Percentiles rank a stretch among this genome's conserved stretches.
These are phyloP conservation scores for Mareca strepera DNA, from an alignment of 2,797 vertebrate species.

Conservation along the genomic window DNA sequence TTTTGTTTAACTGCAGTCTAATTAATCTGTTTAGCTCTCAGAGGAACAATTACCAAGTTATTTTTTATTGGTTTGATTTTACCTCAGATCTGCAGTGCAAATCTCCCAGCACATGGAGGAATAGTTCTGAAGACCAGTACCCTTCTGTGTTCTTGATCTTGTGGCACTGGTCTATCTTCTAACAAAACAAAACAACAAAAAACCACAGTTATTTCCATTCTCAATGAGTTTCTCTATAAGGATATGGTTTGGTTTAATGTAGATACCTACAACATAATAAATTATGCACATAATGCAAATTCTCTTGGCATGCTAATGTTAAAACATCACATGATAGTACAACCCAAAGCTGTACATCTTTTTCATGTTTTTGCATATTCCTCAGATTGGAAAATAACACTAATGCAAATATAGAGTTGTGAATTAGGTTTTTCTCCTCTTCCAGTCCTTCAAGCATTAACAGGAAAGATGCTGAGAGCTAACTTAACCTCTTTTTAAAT, in stretches of 20 bases:
- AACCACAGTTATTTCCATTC: neutral
- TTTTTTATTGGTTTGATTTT: constrained; percentile 24
- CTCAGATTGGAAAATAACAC: neutral
- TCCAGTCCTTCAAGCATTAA: neutral
- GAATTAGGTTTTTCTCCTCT: neutral
- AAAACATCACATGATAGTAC: neutral
- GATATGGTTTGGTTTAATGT: neutral
- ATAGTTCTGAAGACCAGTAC: neutral
- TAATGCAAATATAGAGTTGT: neutral
- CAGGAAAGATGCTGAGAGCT: neutral
- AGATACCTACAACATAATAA: neutral
- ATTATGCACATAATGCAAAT: neutral
- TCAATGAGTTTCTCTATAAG: neutral
- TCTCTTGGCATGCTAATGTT: neutral
- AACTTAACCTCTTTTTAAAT: neutral
- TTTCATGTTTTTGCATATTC: neutral
- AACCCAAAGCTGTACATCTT: neutral
- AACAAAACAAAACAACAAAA: neutral
- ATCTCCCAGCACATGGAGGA: neutral
- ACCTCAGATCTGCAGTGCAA: neutral
- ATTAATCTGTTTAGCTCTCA: constrained; percentile 37
- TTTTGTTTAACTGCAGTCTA: constrained; percentile 8
- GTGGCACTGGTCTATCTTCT: neutral
- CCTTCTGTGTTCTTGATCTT: neutral
- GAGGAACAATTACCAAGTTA: neutral